phyloP scores from a whole-genome alignment of 1,140 invertebrate species.

The Lordiphosa collinella region DNA sequence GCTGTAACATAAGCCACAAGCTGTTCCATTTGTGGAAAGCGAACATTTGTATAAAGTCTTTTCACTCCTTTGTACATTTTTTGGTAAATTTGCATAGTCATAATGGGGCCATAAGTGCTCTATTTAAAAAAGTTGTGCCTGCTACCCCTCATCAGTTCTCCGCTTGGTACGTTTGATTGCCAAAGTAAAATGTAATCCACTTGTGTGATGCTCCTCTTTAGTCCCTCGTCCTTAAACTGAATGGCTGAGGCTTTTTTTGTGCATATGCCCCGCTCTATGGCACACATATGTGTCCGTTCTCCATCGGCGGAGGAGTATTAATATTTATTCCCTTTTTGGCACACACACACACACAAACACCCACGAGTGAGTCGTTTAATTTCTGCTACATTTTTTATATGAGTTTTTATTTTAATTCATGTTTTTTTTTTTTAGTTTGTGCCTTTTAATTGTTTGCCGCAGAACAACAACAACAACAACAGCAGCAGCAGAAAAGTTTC shows the following conservation, averaged over 20 bases:
- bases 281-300: too few species aligned
- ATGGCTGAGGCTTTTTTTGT: not conserved
- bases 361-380: constrained; percentile 40
- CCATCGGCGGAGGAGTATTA: too few species aligned
- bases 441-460: constrained; percentile 72
- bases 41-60: too few species aligned
- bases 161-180: constrained; percentile 33
- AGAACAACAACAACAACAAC: constrained; percentile 6
- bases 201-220: constrained; percentile 13
- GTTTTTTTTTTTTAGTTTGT: constrained; percentile 55
- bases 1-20: too few species aligned
- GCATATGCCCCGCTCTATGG: too few species aligned
- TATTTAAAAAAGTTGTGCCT: not conserved
- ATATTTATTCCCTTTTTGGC: not conserved
- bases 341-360: constrained; percentile 1
- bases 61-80: not conserved
- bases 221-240: not conserved
- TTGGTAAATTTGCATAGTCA: too few species aligned
- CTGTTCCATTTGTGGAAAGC: too few species aligned
- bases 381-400: constrained; percentile 44
- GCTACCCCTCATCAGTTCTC: not conserved
- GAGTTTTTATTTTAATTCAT: constrained; percentile 63
- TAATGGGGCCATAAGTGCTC: too few species aligned
- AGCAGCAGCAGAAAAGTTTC: constrained; percentile 57
- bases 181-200: constrained; percentile 52